Evolutionary conservation across 2,113 vertebrate species (phyloP).

Genomic region (Mohoua ochrocephala): DNA sequence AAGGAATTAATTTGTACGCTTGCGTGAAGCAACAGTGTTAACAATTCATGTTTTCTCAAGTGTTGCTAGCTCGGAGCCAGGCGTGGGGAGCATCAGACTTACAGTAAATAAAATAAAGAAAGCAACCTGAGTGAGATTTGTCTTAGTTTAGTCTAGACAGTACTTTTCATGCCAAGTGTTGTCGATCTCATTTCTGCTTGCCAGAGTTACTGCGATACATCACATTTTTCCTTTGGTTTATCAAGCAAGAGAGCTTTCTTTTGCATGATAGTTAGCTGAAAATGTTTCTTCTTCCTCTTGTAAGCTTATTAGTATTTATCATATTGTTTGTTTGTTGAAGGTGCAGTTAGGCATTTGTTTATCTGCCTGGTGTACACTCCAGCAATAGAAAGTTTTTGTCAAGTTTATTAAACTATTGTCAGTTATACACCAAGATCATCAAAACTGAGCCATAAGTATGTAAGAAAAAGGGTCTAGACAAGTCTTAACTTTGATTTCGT

Average conservation of each 20-base stretch:
- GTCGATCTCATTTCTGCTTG: conserved; percentile 19
- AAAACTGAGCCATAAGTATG: background rate
- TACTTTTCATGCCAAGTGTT: background rate
- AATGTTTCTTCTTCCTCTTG: background rate
- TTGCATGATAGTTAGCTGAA: background rate
- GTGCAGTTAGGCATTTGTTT: background rate
- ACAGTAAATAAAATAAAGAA: conserved; percentile 31
- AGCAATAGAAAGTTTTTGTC: background rate
- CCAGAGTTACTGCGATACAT: conserved; percentile 4
- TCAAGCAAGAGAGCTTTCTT: conserved; percentile 16
- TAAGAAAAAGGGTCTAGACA: background rate
- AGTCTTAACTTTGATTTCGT: background rate
- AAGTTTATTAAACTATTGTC: background rate
- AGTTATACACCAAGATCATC: background rate
- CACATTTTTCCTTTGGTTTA: background rate
- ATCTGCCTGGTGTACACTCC: background rate
- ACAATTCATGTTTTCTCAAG: background rate
- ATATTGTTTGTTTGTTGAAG: background rate
- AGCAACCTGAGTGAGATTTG: conserved; percentile 19
- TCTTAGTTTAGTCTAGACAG: conserved; percentile 24
- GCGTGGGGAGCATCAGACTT: background rate
- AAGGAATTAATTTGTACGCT: background rate
- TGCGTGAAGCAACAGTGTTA: background rate
- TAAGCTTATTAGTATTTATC: background rate
- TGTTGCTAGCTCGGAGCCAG: background rate